Conservation (phyloP, 2,797 vertebrate genomes). For the Enoplosus armatus region DNA sequence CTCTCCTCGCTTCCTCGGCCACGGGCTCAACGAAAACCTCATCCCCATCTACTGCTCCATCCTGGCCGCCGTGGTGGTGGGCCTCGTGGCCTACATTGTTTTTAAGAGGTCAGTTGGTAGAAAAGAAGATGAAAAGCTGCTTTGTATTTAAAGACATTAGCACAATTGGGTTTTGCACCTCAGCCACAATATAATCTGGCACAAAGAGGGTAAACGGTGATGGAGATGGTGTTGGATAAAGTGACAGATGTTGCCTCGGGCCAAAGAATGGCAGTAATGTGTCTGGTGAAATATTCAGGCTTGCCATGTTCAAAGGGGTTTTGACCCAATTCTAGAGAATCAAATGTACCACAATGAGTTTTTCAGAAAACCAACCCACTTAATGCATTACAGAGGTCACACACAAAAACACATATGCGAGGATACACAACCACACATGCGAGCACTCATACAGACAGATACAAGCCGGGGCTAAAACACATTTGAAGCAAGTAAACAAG, state of each 20-base stretch:
- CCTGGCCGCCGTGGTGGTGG: slow-evolving; percentile 94
- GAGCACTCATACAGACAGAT: slow-evolving; percentile 46
- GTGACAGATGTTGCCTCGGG: slow-evolving; percentile 39
- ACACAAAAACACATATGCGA: slow-evolving; percentile 33
- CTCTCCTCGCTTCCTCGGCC: slow-evolving; percentile 88
- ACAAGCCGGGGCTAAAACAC: slow-evolving; percentile 41
- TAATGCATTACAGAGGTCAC: slow-evolving; percentile 49
- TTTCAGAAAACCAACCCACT: slow-evolving; percentile 14
- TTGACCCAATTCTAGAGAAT: slow-evolving; percentile 66
- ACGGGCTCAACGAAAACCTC: slow-evolving; percentile 91
- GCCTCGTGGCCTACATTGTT: slow-evolving; percentile 93
- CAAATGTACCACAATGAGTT: slow-evolving; percentile 10
- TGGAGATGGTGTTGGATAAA: slow-evolving; percentile 10
- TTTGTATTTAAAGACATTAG: slow-evolving; percentile 25
- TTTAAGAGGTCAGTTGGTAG: slow-evolving; percentile 91
- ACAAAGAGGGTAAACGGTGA: slow-evolving; percentile 17
- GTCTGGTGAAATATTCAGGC: slow-evolving; percentile 54
- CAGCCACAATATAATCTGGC: slow-evolving; percentile 17
- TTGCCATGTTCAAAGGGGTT: slow-evolving; percentile 34
- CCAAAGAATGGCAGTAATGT: slow-evolving; percentile 7
- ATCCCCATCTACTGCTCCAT: slow-evolving; percentile 99
- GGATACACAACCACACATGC: slow-evolving; percentile 40
- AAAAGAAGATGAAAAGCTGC: slow-evolving; percentile 20
- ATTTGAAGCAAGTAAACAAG: slow-evolving; percentile 72
- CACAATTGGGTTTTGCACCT: slow-evolving; percentile 31